A percentile compares a stretch with the other conserved stretches of the same genome.
Conservation (phyloP, 2,888 invertebrate species). For the Mythimna vitellina region DNA sequence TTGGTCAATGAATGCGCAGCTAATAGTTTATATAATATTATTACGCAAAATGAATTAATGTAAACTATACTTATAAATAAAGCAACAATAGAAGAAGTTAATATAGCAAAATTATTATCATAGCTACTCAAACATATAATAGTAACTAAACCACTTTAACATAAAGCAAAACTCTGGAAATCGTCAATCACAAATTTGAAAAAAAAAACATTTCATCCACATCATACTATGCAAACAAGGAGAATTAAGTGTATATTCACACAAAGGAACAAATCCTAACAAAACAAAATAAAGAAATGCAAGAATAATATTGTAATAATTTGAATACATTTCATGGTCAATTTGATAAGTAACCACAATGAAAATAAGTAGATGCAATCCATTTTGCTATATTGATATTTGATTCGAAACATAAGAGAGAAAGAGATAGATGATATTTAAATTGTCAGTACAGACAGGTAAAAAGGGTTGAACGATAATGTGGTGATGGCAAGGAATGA, state of each 20-base stretch:
- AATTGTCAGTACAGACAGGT: conserved; percentile 36
- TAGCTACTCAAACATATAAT: not conserved
- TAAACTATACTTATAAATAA: not conserved
- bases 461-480: conserved; percentile 31
- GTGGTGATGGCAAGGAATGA: conserved; percentile 48
- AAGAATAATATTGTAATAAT: conserved; percentile 66
- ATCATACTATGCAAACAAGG: conserved; percentile 71
- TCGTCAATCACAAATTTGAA: conserved; percentile 12
- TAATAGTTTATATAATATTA: no score
- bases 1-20: no score
- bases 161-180: conserved; percentile 7
- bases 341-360: conserved; percentile 83
- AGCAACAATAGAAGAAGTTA: not conserved
- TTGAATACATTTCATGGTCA: conserved; percentile 85
- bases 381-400: conserved; percentile 76
- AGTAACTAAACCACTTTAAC: not conserved
- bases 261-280: conserved; percentile 55
- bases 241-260: conserved; percentile 68
- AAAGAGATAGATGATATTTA: conserved; percentile 36
- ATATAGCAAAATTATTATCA: not conserved
- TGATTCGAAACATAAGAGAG: conserved; percentile 78
- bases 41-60: not conserved
- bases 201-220: conserved; percentile 40
- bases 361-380: conserved; percentile 62
- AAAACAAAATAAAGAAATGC: conserved; percentile 45